Base-by-base conservation (phyloP, 2,888 invertebrate species). In the Archips xylosteana region DNA sequence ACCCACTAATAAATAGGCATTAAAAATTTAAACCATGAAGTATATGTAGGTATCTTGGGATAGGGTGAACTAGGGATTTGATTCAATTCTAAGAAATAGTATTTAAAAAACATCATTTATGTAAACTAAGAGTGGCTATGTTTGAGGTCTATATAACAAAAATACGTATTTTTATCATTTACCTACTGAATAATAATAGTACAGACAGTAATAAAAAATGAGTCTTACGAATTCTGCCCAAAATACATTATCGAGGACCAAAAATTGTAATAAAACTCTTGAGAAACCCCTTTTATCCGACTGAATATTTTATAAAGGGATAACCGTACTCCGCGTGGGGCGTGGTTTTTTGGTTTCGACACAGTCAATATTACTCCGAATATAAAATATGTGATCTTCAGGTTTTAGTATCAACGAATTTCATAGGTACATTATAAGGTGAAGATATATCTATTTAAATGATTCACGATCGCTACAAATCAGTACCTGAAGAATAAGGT, bases 261-360 rank as follows among this genome's bases (percentile, higher is more conserved):
- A 68, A 72, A 59, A 69, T 73, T 69, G 59, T 69, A 69, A 69
- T 73, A 59, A 72, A 63, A 63, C 63, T 68, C 57, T 63, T 69
- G 34, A 63, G 59, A 64, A 64, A 63, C 57, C 68, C 68, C 68
- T 64, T 63, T 73, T 73, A 73, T 64, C 63, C 59, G 39, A 42
- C 49, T 73, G 73, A 73, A 73, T 73, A 73, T 73, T 73, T 73
- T 68, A 73, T 68, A 63, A 73, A 67, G 67, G 57, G 62, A 57
- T 36, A 63, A 49, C 39, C 57, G 62, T 62, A 47, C 45, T 60
- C 42, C n/a, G 63, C 54, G 36, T 59, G 12, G 57, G 57, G 49
- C 47, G 63, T 64, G 59, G 39, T 69, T 73, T 61, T 42, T 59
- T 32, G 13, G 34, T 59, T 59, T 63, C 39, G 36, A 65, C 34